Conservation (phyloP, 2,113 vertebrate species). For the Zootoca vivipara region DNA sequence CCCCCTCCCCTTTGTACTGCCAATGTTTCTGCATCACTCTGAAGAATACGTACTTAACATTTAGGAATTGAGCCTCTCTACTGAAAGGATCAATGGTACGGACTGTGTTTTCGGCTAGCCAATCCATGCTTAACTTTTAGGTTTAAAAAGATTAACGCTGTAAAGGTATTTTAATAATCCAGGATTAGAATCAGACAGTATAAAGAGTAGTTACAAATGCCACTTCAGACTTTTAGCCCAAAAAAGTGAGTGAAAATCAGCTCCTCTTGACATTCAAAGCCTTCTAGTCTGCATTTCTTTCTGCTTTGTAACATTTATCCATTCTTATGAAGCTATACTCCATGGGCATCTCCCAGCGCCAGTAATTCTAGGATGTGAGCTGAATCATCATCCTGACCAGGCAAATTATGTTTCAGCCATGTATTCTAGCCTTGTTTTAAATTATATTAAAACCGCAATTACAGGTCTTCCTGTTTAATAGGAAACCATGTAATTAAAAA, state of each 20-base stretch:
- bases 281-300: not conserved
- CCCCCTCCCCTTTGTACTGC: not conserved
- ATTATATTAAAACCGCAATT: conserved; percentile 25
- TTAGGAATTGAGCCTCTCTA: not conserved
- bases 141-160: not conserved
- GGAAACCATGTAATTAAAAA: not conserved
- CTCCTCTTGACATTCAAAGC: not conserved
- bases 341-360: not conserved
- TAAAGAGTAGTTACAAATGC: not conserved
- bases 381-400: not conserved
- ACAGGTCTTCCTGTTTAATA: not conserved
- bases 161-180: conserved; percentile 8
- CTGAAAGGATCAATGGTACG: not conserved
- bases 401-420: not conserved
- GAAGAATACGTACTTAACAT: conserved; percentile 13
- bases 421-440: not conserved
- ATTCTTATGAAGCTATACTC: not conserved
- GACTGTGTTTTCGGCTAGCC: not conserved
- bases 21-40: not conserved
- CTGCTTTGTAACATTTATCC: not conserved
- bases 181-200: not conserved
- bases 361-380: not conserved
- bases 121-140: conserved; percentile 11
- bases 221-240: not conserved
- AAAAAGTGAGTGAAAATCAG: not conserved